Base-by-base conservation (phyloP, 2,113 vertebrate genomes). In the Odobenus rosmarus region DNA sequence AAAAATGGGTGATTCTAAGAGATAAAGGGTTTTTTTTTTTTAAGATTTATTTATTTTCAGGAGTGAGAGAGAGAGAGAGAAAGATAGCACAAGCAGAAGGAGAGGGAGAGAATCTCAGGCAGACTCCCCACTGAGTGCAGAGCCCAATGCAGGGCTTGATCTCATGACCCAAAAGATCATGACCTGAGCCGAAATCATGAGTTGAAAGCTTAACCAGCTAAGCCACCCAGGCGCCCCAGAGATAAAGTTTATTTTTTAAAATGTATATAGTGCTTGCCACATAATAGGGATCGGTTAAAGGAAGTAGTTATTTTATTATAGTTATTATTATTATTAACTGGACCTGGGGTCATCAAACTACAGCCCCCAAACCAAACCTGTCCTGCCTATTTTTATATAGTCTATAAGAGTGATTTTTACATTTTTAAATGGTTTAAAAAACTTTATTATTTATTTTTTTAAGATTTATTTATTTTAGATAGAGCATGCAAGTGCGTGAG, bases 371-470 rank as follows among this genome's bases (percentile, higher is more conserved):
- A 88, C 13, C 7, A 69, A 71, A 88, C 85, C 3, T 57, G 14
- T 12, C 12, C 21, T 95, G 64, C 13, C 51, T 83, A 4, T 28
- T 77, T 96, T 76, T 82, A 26, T 90, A 90, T 53, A 92, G 24
- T 15, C 36, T 49, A 4, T 53, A 81, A 92, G 39, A 92, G 55
- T 83, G 3, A 69, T 15, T 72, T 93, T 93, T 55, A 80, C 8
- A 42, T 90, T 94, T 94, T 96, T 39, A 94, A 94, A 51, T 80
- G 11, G 3, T 93, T 83, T 39, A 21, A 74, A 72, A 55, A 86
- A 36, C 31, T 7, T 67, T 10, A 36, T 69, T 69, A 69, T 10
- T 67, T 33, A 64, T 69, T 69, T 69, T 69, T 69, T 36, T 2
- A 69, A 69, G n/a, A 69, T 69, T 69, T 69, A 69, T 69, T 69